Evolutionary conservation across 2,888 invertebrate species (phyloP).

Genomic region (Xestia xanthographa): DNA sequence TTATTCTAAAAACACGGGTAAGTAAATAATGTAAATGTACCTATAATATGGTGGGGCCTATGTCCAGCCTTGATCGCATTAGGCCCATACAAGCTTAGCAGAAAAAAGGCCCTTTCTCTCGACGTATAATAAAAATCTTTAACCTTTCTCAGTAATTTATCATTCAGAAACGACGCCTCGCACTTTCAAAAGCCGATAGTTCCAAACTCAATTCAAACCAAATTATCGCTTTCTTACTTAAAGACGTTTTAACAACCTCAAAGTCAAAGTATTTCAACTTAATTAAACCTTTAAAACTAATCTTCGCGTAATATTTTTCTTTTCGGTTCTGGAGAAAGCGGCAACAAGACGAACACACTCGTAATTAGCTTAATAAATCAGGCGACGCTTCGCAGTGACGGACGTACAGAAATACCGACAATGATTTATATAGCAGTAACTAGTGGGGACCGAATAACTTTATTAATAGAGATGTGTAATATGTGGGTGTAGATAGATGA

Average conservation of each 20-base stretch:
- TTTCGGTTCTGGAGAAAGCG: constrained; percentile 41
- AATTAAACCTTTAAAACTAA: constrained; percentile 59
- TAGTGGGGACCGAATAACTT: constrained; percentile 52
- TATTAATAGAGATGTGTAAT: constrained; percentile 53
- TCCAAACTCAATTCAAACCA: constrained; percentile 52
- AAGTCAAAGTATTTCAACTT: constrained; percentile 54
- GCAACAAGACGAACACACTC: constrained; percentile 59
- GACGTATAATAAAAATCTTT: constrained; percentile 16
- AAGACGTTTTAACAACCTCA: constrained; percentile 41
- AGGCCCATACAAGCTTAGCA: background rate
- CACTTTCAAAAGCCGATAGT: constrained; percentile 47
- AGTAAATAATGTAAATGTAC: background rate
- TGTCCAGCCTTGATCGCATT: constrained; percentile 1
- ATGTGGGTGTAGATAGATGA: constrained; percentile 13
- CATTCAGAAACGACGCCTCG: constrained; percentile 31
- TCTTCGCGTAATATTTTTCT: constrained; percentile 54
- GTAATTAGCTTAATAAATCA: constrained; percentile 84
- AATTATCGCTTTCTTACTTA: constrained; percentile 56
- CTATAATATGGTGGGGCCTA: background rate
- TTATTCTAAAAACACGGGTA: background rate
- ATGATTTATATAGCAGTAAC: constrained; percentile 77
- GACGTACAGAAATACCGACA: constrained; percentile 77
- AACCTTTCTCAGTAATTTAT: constrained; percentile 35
- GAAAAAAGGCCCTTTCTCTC: background rate
- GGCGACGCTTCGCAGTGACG: constrained; percentile 74